Evolutionary conservation across 2,797 vertebrate genomes (phyloP).

Genomic region (Acanthurus tractus): DNA sequence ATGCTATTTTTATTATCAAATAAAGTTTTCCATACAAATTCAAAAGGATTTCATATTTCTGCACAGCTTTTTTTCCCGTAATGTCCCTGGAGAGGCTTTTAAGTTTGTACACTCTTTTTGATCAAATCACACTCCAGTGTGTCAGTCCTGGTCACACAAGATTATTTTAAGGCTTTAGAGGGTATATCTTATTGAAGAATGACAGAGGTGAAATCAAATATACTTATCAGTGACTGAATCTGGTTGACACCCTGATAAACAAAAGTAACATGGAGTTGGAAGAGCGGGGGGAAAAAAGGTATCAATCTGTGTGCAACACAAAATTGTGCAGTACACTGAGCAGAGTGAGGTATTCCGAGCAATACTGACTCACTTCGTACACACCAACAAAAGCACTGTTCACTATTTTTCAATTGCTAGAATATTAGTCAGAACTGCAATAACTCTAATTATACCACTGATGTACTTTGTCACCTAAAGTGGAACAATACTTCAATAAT

Average conservation of each 20-base stretch:
- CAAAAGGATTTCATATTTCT: constrained; percentile 74
- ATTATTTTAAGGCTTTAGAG: constrained; percentile 5
- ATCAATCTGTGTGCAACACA: too few relatives aligned
- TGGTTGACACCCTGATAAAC: background rate
- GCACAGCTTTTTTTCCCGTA: constrained; percentile 25
- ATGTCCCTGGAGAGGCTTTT: constrained; percentile 29
- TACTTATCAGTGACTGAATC: background rate
- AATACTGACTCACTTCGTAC: background rate
- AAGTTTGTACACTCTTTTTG: constrained; percentile 15
- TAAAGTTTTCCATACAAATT: constrained; percentile 98
- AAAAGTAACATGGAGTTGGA: background rate
- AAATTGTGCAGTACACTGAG: background rate
- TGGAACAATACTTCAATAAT: background rate
- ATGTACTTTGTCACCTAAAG: background rate
- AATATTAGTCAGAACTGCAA: background rate
- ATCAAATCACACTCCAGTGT: constrained; percentile 13
- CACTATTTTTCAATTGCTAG: background rate
- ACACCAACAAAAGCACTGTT: background rate
- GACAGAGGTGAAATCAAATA: background rate
- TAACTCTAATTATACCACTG: background rate
- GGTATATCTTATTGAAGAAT: constrained; percentile 5
- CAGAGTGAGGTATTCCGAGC: too few relatives aligned
- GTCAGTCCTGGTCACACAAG: constrained; percentile 8
- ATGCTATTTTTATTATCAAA: constrained; percentile 99
- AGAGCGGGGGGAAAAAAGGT: too few relatives aligned